Evolutionary conservation across 2,797 vertebrate genomes (phyloP).

Genomic region (Carapus acus): DNA sequence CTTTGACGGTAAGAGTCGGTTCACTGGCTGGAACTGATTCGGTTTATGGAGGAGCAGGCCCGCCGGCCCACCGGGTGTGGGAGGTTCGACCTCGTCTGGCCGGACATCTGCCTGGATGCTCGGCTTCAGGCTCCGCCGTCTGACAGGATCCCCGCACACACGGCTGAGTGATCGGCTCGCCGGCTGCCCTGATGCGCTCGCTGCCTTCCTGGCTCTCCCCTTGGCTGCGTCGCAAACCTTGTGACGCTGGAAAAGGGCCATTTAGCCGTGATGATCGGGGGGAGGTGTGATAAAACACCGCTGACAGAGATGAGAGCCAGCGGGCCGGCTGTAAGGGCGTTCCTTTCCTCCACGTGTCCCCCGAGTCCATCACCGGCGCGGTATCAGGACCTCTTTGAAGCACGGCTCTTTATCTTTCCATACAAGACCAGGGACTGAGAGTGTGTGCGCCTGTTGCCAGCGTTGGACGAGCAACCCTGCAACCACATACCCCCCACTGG

Average conservation of each 20-base stretch:
- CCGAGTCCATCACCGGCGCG: constrained; percentile 34
- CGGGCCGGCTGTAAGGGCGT: constrained; percentile 28
- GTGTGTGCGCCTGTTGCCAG: background rate
- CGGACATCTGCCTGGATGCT: constrained; percentile 41
- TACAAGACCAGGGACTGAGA: background rate
- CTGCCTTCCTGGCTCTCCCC: constrained; percentile 38
- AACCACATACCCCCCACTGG: no score
- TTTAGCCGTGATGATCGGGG: constrained; percentile 33
- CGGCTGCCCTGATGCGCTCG: constrained; percentile 13
- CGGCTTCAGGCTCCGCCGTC: constrained; percentile 33
- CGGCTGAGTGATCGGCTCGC: constrained; percentile 34
- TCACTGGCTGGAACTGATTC: constrained; percentile 37
- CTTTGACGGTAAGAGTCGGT: no score
- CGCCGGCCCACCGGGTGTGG: constrained; percentile 24
- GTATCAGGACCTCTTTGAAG: constrained; percentile 16
- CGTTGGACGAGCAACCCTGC: constrained; percentile 6
- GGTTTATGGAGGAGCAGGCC: constrained; percentile 35
- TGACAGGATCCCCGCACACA: constrained; percentile 43
- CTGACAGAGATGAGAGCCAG: constrained; percentile 35
- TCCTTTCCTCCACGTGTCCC: constrained; percentile 20
- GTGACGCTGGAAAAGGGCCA: constrained; percentile 41
- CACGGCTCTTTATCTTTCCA: constrained; percentile 8
- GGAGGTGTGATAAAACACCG: constrained; percentile 40
- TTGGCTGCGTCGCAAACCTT: constrained; percentile 38
- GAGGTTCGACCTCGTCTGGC: constrained; percentile 51